A percentile compares a stretch with the other conserved stretches of the same genome.
Conservation (phyloP, 2,797 vertebrate species). For the Aphelocoma californica region DNA sequence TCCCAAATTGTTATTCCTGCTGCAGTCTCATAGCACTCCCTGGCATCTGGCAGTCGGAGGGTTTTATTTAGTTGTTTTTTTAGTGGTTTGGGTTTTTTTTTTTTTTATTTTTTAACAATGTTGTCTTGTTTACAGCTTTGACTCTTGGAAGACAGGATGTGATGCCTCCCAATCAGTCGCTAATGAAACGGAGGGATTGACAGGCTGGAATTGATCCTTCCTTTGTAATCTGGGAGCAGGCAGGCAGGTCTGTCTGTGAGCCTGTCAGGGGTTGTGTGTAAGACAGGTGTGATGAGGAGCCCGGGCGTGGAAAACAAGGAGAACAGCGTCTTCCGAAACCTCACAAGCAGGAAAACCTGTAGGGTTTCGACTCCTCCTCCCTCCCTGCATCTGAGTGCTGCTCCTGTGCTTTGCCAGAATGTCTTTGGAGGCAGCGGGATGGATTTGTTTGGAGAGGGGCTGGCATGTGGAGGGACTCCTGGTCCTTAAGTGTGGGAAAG, state of each 20-base stretch:
- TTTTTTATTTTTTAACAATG: not conserved
- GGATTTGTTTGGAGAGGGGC: not conserved
- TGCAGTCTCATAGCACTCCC: not conserved
- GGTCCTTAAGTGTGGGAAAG: not conserved
- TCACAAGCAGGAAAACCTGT: not conserved
- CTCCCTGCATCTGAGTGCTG: not conserved
- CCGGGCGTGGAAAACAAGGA: not conserved
- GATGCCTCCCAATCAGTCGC: constrained; percentile 9
- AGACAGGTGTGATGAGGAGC: constrained; percentile 44
- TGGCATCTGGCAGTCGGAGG: not conserved
- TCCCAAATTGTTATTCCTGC: not conserved
- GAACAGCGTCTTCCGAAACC: not conserved
- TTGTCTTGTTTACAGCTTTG: constrained; percentile 26
- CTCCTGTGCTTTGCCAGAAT: rapidly evolving
- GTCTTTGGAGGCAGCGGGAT: not conserved
- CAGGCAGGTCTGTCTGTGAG: constrained; percentile 14
- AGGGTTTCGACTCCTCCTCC: not conserved
- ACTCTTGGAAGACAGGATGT: constrained; percentile 10
- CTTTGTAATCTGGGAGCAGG: constrained; percentile 3
- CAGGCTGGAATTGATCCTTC: constrained; percentile 51
- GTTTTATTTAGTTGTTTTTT: not conserved
- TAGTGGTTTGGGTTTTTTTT: not conserved
- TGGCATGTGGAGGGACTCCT: rapidly evolving
- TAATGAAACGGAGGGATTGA: constrained; percentile 52
- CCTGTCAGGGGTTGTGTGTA: constrained; percentile 51